A percentile compares a stretch with the other conserved stretches of the same genome.
Evolutionary conservation across 23 tunicate genomes (phyloP).

Genomic region (Phallusia fumigata): DNA sequence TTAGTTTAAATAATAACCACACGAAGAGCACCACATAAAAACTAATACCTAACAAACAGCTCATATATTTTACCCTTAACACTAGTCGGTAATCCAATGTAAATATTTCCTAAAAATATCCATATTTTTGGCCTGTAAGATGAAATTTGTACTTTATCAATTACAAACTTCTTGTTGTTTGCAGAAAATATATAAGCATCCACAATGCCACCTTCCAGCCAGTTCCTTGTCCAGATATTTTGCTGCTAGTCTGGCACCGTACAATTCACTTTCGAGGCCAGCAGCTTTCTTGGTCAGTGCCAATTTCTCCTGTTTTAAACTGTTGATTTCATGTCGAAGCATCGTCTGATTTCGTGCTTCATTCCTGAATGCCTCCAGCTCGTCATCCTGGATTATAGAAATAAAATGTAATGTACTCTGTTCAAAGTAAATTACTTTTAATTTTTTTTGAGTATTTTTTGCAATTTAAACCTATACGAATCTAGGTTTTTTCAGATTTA

Average conservation of each 20-base stretch:
- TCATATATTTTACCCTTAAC: not conserved
- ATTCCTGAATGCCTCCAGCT: conserved; percentile 43
- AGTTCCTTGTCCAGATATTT: conserved; percentile 97
- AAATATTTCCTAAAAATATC: not conserved
- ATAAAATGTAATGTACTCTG: no score
- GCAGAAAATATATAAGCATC: not conserved
- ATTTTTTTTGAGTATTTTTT: no score
- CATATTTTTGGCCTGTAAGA: not conserved
- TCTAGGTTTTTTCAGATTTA: no score
- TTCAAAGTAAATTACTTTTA: not conserved
- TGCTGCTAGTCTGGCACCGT: conserved; percentile 91
- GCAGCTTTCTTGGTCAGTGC: conserved; percentile 43
- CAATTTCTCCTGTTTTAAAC: conserved; percentile 46
- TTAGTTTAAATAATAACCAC: no score
- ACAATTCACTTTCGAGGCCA: conserved; percentile 72
- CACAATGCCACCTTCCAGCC: conserved; percentile 86
- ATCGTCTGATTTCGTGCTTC: conserved; percentile 46
- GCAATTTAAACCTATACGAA: no score
- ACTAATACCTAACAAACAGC: not conserved
- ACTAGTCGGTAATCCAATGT: no score
- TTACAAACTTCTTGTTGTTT: not conserved
- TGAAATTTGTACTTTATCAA: not conserved
- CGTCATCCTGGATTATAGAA: conserved; percentile 43
- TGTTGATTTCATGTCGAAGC: conserved; percentile 41
- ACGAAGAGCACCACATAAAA: no score